Percentiles rank a stretch among this genome's conserved stretches.
These are phyloP conservation scores for Osmerus mordax DNA, from an alignment of 2,113 vertebrate genomes.

Conservation along the genomic window DNA sequence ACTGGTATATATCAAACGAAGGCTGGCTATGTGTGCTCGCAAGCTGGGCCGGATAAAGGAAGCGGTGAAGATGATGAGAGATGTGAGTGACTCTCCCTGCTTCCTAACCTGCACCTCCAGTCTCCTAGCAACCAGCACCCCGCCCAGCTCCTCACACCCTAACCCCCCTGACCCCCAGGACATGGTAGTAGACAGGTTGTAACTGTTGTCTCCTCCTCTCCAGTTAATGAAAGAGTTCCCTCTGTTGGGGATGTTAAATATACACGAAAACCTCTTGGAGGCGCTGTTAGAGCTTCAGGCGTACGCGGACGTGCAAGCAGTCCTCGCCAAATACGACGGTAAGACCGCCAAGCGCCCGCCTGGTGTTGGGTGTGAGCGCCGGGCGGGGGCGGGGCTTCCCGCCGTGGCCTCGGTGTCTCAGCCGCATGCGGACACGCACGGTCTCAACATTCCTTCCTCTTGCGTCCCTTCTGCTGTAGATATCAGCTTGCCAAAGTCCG, in stretches of 20 bases:
- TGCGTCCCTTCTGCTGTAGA: conserved; percentile 69
- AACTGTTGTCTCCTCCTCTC: conserved; percentile 32
- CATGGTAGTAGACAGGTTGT: no score
- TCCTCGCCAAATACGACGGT: conserved; percentile 98
- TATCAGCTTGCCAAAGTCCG: conserved; percentile 98
- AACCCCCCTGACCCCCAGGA: no score
- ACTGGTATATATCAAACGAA: conserved; percentile 93
- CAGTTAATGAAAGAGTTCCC: conserved; percentile 99
- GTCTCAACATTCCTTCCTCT: not conserved
- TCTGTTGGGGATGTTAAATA: conserved; percentile 96
- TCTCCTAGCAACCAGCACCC: not conserved
- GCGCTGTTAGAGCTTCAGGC: conserved; percentile 95
- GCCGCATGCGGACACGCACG: not conserved
- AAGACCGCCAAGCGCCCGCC: conserved; percentile 38
- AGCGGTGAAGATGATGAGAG: conserved; percentile 99
- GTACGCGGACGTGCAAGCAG: conserved; percentile 97
- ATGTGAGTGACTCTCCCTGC: conserved; percentile 78
- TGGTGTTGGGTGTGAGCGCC: no score
- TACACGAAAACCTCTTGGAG: conserved; percentile 97
- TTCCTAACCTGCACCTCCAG: not conserved
- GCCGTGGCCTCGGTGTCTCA: not conserved
- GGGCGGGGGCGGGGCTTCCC: not conserved
- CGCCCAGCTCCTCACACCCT: no score
- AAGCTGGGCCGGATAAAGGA: conserved; percentile 95
- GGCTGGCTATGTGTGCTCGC: conserved; percentile 96